Evolutionary conservation across 2,113 vertebrate genomes (phyloP), one percentile per base, ranked within the genome.

Genomic region (Acanthisitta chloris): DNA sequence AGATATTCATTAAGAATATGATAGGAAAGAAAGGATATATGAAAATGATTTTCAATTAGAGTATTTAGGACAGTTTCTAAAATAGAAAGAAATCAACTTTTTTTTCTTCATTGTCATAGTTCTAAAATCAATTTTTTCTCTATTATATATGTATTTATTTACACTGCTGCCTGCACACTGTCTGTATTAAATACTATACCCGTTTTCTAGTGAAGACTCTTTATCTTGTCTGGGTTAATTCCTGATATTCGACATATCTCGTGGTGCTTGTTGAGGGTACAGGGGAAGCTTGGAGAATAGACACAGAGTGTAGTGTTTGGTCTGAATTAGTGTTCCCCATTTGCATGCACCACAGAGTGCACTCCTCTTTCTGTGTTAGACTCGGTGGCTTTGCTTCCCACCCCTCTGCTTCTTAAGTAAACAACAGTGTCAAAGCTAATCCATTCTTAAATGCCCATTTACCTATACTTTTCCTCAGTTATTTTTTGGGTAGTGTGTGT

Each of bases 381-480:
- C 28, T 59, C 2, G 0, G 24, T 21, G 49, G 14, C 2, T 1
- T 61, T 2, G 4, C 40, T 73, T 88, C 43, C 48, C 26, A 20
- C 20, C 17, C 5, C 21, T 57, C 34, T 40, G 31, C 43, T 66
- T 17, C 17, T 52, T 55, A 2, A 17, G 23, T 14, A 18, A n/a
- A 21, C 28, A 70, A 9, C 40, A 54, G n/a, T 48, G 52, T 36
- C 33, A 21, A 57, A 76, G 40, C 12, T 84, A 51, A 45, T 70
- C 11, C 14, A 49, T 78, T 36, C 59, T 49, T 62, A 52, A 48
- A 70, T 78, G n/a, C 14, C 33, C 12, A 17, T 49, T 70, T 62
- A 65, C n/a, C 10, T 49, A 8, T 8, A 1, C 73, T 81, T 86
- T 74, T 54, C 25, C 29, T 52, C 51, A 17, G 42, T 74, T 54